Percentiles rank a stretch among this genome's conserved stretches.
These are phyloP conservation scores for Crambe crambe DNA, from an alignment of 37 sponge, comb jelly and placozoan genomes.

Conservation along the genomic window DNA sequence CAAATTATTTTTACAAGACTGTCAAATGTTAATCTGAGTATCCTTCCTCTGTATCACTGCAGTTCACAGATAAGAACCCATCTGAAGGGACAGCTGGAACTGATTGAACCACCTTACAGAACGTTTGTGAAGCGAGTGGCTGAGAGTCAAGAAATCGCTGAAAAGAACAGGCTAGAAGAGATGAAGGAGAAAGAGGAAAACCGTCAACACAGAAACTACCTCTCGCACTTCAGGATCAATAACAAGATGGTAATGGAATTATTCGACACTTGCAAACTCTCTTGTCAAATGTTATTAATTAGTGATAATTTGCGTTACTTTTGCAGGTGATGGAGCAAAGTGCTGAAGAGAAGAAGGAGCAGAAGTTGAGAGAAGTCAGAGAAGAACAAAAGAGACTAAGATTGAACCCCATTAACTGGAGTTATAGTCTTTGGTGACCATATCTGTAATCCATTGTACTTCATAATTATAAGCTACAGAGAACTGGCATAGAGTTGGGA, in stretches of 20 bases:
- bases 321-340: constrained; percentile 59
- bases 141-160: constrained; percentile 19
- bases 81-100: constrained; percentile 41
- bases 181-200: constrained; percentile 13
- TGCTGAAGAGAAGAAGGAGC: constrained; percentile 36
- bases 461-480: too few relatives aligned
- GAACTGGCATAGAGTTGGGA: too few relatives aligned
- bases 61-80: constrained; percentile 13
- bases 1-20: too few relatives aligned
- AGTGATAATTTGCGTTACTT: too few relatives aligned
- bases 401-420: constrained; percentile 77
- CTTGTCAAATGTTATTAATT: too few relatives aligned
- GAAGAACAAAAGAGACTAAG: constrained; percentile 35
- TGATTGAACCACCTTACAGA: constrained; percentile 16
- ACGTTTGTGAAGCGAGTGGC: constrained; percentile 11
- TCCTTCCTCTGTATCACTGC: too few relatives aligned
- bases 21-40: too few relatives aligned
- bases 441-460: background rate
- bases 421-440: constrained; percentile 33
- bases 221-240: constrained; percentile 30
- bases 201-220: background rate
- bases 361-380: background rate
- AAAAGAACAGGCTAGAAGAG: constrained; percentile 4
- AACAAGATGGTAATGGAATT: constrained; percentile 58
- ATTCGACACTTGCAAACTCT: too few relatives aligned